Percentiles rank a stretch among this genome's conserved stretches.
These are phyloP conservation scores for Camelus dromedarius DNA, from an alignment of 2,113 vertebrate genomes.

Conservation along the genomic window DNA sequence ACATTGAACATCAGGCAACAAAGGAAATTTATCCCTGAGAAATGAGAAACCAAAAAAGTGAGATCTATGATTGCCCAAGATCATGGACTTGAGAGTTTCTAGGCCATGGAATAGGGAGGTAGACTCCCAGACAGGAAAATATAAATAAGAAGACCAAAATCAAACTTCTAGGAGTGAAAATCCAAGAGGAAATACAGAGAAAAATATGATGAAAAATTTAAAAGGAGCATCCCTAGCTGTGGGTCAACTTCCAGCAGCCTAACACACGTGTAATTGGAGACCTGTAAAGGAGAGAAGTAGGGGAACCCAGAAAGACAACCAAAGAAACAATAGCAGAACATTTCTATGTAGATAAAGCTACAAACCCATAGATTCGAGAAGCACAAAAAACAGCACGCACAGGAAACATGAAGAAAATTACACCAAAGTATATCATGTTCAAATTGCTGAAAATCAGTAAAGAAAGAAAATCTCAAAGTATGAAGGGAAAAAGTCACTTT, in stretches of 20 bases:
- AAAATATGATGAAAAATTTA: not conserved
- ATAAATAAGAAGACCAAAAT: not conserved
- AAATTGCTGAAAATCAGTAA: not conserved
- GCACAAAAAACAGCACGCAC: not conserved
- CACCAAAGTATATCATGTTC: not conserved
- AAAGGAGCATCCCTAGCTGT: not conserved
- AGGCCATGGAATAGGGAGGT: rapidly evolving
- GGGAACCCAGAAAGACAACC: not conserved
- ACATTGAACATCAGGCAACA: not conserved
- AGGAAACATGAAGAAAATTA: not conserved
- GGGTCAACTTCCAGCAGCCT: not conserved
- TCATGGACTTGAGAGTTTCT: not conserved
- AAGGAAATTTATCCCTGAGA: not conserved
- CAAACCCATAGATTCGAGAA: not conserved
- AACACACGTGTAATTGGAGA: not conserved
- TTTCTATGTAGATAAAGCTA: not conserved
- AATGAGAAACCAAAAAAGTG: not conserved
- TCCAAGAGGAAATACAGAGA: not conserved
- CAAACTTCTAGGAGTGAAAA: not conserved
- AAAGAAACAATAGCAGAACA: not conserved
- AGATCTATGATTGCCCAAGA: not conserved
- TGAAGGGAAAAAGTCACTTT: not conserved
- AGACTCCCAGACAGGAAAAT: not conserved
- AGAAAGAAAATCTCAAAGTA: not conserved
- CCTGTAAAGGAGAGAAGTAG: not conserved